Conservation (phyloP, 1,140 invertebrate genomes). For the Drosophila eugracilis region DNA sequence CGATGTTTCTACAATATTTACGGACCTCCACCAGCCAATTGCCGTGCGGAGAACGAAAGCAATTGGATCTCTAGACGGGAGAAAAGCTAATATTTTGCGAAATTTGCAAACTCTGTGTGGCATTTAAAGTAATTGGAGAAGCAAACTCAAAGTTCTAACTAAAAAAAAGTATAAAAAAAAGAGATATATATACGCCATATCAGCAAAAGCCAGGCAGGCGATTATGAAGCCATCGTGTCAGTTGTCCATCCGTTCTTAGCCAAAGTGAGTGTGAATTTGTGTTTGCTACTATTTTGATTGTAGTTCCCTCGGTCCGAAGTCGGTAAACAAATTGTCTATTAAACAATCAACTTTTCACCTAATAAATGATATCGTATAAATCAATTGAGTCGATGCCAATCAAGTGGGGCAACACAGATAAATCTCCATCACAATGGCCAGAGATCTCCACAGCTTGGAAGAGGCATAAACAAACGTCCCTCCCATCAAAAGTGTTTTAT, state of each 20-base stretch:
- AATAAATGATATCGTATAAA: slow-evolving; percentile 80
- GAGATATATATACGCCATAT: slow-evolving; percentile 40
- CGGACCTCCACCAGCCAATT: slow-evolving; percentile 36
- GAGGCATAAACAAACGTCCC: slow-evolving; percentile 43
- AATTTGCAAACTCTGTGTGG: slow-evolving; percentile 32
- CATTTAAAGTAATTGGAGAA: slow-evolving; percentile 70
- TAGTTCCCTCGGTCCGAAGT: slow-evolving; percentile 10
- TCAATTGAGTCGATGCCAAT: slow-evolving; percentile 80
- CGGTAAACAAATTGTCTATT: slow-evolving; percentile 75
- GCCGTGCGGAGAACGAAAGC: slow-evolving; percentile 13
- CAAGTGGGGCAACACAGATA: slow-evolving; percentile 73
- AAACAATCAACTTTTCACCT: slow-evolving; percentile 64
- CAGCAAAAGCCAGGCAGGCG: slow-evolving; percentile 16
- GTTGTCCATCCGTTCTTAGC: slow-evolving; percentile 40
- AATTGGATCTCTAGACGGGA: slow-evolving; percentile 28
- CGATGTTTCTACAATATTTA: slow-evolving; percentile 57
- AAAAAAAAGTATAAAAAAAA: slow-evolving; percentile 12
- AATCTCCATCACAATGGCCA: slow-evolving; percentile 65
- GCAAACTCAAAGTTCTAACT: slow-evolving; percentile 20
- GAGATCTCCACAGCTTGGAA: slow-evolving; percentile 35
- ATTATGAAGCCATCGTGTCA: slow-evolving; percentile 37
- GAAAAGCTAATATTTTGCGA: slow-evolving; percentile 21
- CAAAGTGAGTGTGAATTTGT: slow-evolving; percentile 16
- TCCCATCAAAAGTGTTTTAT: slow-evolving; percentile 60
- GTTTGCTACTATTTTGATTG: slow-evolving; percentile 35